Evolutionary conservation across 2,888 invertebrate genomes (phyloP), one percentile per base, ranked within the genome.

Genomic region (Cataglyphis rosenhaueri): DNA sequence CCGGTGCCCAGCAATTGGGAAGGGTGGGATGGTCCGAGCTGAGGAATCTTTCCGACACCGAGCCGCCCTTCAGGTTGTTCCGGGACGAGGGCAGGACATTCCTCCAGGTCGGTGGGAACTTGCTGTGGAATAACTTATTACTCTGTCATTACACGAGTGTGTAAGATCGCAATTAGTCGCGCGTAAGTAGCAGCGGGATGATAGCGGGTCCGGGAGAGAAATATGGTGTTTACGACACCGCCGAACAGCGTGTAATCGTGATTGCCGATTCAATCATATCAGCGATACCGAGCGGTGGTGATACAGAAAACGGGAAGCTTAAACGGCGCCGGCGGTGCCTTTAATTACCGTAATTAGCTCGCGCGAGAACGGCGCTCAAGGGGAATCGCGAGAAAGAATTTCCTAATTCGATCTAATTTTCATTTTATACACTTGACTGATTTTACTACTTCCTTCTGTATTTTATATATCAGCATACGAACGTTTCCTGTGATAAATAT

Each of bases 81-180:
- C 96, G 97, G 66, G 98, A 98, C 94, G 97, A 98, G 94, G 97
- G 97, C 62, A 95, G 97, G 91, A 97, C 97, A 59, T 98, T 97
- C 95, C 94, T 97, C 83, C 97, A 97, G 96, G 98, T 97, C 52
- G 52, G 88, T 87, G 9, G 18, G 3, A 48, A 52, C n/a, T n/a
- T 52, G 18, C 2, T 15, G 18, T 5, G 44, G 32, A 41, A 74
- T 83, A 79, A 74, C 38, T 73, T 29, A 44, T 87, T 61, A 64
- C 10, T 25, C 62, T 64, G 61, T 81, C 75, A 76, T 68, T 70
- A 78, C 5, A 21, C 70, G 9, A 25, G 12, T 29, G 12, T 25
- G 9, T 29, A 29, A 73, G 59, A 44, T 75, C n/a, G 35, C 29
- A 82, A 82, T 84, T 81, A 41, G 65, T 41, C 38, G 6, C 32